Conservation (phyloP, 2,888 invertebrate species). For the Drosophila formosana region DNA sequence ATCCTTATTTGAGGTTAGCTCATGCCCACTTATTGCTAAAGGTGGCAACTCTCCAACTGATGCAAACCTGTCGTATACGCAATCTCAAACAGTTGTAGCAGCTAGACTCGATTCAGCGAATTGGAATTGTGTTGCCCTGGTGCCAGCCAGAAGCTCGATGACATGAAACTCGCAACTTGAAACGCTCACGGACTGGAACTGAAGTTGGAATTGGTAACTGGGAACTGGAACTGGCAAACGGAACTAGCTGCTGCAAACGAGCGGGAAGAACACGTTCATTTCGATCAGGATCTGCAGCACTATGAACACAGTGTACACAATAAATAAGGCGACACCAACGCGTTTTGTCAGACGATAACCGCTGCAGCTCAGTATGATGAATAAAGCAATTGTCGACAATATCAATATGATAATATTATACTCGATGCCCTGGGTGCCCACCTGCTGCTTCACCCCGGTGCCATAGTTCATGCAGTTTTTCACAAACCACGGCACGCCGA, state of each 20-base stretch:
- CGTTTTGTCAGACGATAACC: conserved; percentile 90
- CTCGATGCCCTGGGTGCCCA: conserved; percentile 92
- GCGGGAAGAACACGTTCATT: conserved; percentile 89
- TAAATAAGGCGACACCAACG: conserved; percentile 89
- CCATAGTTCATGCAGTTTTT: conserved; percentile 88
- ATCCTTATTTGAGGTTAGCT: conserved; percentile 11
- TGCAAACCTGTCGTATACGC: conserved; percentile 9
- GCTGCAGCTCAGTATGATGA: conserved; percentile 88
- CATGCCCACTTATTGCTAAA: conserved; percentile 1
- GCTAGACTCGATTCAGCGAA: neutral
- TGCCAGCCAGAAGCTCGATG: conserved; percentile 60
- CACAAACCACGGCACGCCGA: conserved; percentile 94
- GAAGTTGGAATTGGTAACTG: neutral
- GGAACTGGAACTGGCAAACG: neutral
- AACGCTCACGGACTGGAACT: conserved; percentile 7
- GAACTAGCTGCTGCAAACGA: conserved; percentile 65
- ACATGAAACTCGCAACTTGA: conserved; percentile 29
- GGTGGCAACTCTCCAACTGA: conserved; percentile 6
- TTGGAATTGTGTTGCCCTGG: conserved; percentile 21
- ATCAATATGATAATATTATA: conserved; percentile 93
- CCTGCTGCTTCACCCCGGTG: conserved; percentile 86
- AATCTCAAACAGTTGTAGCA: conserved; percentile 4
- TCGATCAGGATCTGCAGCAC: conserved; percentile 92
- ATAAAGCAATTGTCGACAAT: conserved; percentile 90
- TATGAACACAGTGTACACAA: conserved; percentile 90